Evolutionary conservation across 2,113 vertebrate genomes (phyloP), one percentile per base, ranked within the genome.

Genomic region (Xiphophorus couchianus): DNA sequence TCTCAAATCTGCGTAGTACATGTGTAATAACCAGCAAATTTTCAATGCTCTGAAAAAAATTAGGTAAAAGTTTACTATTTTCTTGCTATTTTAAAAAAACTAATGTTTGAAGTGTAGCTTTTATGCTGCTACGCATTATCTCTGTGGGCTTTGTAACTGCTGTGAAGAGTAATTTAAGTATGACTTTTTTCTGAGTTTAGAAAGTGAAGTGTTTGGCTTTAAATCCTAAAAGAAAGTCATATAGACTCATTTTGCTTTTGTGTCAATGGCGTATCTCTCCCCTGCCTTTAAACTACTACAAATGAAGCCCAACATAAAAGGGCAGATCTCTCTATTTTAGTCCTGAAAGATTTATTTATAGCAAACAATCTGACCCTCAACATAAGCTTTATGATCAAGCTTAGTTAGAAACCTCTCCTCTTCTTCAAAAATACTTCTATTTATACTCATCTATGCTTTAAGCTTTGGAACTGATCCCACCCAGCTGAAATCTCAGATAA

Each of bases 271-370:
- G 35, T 69, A 75, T 77, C 54, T 71, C 81, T 80, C 66, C 35
- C 71, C 42, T 77, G 19, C 73, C 25, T 66, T 78, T 62, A 77
- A 67, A 84, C 67, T 66, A 62, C 74, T 80, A 73, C 73, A 83
- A 78, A 76, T 61, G 62, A 81, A 81, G 78, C 69, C 76, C 37
- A 68, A 73, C 87, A 85, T 90, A 91, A 90, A 93, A 92, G 93
- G 89, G 85, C 84, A 89, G 80, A 68, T 73, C 79, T 74, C 85
- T 71, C 88, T 93, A 90, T 93, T 93, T 89, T 78, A 27, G 84
- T 76, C 67, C 73, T 84, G 81, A 66, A 64, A 65, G 33, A 11
- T 74, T 19, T 94, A 91, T 93, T 93, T 91, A 89, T 92, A 92
- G 86, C 71, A 62, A 61, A 42, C 68, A 73, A 71, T 88, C 72